Evolutionary conservation across 2,797 vertebrate species (phyloP), one percentile per base, ranked within the genome.

Genomic region (Vespertilio murinus): DNA sequence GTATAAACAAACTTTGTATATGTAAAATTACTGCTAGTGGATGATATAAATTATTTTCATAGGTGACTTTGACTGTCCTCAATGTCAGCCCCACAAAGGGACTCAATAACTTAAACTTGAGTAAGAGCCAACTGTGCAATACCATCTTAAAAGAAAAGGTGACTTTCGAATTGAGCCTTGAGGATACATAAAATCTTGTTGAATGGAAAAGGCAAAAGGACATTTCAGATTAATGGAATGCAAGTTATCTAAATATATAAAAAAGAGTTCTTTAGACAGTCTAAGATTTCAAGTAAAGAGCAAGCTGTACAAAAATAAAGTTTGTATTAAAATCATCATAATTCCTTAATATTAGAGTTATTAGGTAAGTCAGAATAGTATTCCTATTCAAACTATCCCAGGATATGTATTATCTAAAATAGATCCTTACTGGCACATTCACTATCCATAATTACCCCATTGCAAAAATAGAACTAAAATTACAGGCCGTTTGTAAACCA

Each of bases 391-490:
- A 90, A 73, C 22, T 88, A 85, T 91, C 70, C 17, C 71, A 86
- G 30, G 10, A 35, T 64, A 0, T 79, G 1, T 42, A 30, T 80
- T 71, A 82, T 42, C 64, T 90, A 91, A 92, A 93, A 77, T 16
- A 35, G 20, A 35, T 54, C 22, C 54, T 52, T 35, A 73, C 69
- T 80, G 18, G 5, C 56, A n/a, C 5, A 38, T 61, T 91, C 67
- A 70, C 65, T 90, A 40, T 67, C 94, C 49, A 67, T 94, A 95
- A 85, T 86, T 83, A 83, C 11, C 8, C 9, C 16, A 49, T 75
- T 23, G 42, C 11, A 56, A 56, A 95, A 92, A 88, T 71, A 69
- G 74, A 96, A 69, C 8, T 93, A 9, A 93, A 95, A 94, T 90
- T 75, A 88, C 42, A 87, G 47, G 40, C 18, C 94, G 1, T 52